A percentile compares a stretch with the other conserved stretches of the same genome.
phyloP scores from a whole-genome alignment of 2,888 invertebrate species.

The Morpho achilles region DNA sequence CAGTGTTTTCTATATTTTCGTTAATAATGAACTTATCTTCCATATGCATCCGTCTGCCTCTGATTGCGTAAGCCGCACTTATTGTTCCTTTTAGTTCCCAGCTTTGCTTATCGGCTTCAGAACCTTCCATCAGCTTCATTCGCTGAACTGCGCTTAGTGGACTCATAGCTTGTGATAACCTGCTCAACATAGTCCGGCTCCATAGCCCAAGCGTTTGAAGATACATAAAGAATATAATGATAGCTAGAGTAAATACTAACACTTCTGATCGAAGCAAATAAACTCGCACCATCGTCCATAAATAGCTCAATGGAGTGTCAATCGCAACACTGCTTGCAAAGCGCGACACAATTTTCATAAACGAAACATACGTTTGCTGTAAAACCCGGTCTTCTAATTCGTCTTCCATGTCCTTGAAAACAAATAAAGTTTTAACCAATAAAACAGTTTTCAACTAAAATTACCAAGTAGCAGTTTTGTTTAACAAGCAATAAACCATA shows the following conservation, averaged over 20 bases:
- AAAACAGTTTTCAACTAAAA: conserved; percentile 8
- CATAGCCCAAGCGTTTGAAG: conserved; percentile 91
- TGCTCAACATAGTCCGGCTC: conserved; percentile 86
- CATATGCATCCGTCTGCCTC: conserved; percentile 94
- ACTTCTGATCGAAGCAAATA: conserved; percentile 91
- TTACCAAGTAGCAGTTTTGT: conserved; percentile 1
- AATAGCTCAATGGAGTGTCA: conserved; percentile 86
- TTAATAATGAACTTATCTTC: conserved; percentile 96
- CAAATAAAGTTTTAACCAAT: conserved; percentile 10
- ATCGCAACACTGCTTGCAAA: conserved; percentile 88
- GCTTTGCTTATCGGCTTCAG: conserved; percentile 76
- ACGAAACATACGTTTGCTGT: conserved; percentile 92
- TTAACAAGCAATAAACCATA: conserved; percentile 1
- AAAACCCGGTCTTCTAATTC: conserved; percentile 93
- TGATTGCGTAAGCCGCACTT: conserved; percentile 93
- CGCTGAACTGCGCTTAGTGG: conserved; percentile 81
- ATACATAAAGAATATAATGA: conserved; percentile 87
- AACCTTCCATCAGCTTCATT: conserved; percentile 75
- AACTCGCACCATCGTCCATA: conserved; percentile 88
- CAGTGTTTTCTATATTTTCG: conserved; percentile 90
- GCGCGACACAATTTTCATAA: conserved; percentile 91
- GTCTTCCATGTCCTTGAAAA: conserved; percentile 87
- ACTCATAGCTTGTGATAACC: conserved; percentile 83
- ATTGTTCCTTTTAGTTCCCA: conserved; percentile 89
- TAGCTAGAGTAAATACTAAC: conserved; percentile 83